Percentiles rank a stretch among this genome's conserved stretches.
These are phyloP conservation scores for Neoarius graeffei DNA, from an alignment of 2,113 vertebrate species.

Conservation along the genomic window DNA sequence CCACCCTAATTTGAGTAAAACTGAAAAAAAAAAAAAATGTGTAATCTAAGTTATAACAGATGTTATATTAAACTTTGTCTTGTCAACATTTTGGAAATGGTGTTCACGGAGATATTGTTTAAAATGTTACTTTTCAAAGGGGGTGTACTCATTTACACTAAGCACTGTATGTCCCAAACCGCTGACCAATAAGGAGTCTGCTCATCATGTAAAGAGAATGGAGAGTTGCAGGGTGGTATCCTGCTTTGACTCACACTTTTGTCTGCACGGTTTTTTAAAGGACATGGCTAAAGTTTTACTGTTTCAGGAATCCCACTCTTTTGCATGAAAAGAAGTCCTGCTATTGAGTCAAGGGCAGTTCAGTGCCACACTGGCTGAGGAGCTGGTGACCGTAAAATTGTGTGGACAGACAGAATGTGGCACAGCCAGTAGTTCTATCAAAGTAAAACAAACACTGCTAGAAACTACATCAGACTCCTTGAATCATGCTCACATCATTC, in stretches of 20 bases:
- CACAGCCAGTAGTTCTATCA: slow-evolving; percentile 4
- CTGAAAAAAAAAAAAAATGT: too few species aligned
- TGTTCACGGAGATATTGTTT: too few species aligned
- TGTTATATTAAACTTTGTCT: too few species aligned
- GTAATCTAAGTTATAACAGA: too few species aligned
- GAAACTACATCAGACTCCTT: slow-evolving; percentile 11
- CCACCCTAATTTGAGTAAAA: too few species aligned
- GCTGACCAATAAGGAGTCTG: slow-evolving; percentile 56
- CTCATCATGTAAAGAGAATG: slow-evolving; percentile 64
- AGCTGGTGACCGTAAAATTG: slow-evolving; percentile 29
- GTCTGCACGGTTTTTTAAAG: slow-evolving; percentile 66
- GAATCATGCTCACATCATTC: slow-evolving; percentile 6
- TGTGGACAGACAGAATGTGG: slow-evolving; percentile 22
- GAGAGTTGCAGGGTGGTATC: slow-evolving; percentile 49
- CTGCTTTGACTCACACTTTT: slow-evolving; percentile 67
- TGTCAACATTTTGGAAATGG: too few species aligned
- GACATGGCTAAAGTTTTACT: slow-evolving; percentile 65
- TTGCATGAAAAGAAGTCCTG: slow-evolving; percentile 57
- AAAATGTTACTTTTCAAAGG: too few species aligned
- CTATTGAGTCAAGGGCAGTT: slow-evolving; percentile 65
- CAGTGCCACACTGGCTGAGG: slow-evolving; percentile 45
- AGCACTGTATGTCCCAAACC: slow-evolving; percentile 47
- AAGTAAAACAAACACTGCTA: slow-evolving; percentile 33
- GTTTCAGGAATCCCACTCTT: slow-evolving; percentile 68
- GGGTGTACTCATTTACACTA: too few species aligned